Evolutionary conservation across 1,140 invertebrate genomes (phyloP).

Genomic region (Drosophila watanabei): DNA sequence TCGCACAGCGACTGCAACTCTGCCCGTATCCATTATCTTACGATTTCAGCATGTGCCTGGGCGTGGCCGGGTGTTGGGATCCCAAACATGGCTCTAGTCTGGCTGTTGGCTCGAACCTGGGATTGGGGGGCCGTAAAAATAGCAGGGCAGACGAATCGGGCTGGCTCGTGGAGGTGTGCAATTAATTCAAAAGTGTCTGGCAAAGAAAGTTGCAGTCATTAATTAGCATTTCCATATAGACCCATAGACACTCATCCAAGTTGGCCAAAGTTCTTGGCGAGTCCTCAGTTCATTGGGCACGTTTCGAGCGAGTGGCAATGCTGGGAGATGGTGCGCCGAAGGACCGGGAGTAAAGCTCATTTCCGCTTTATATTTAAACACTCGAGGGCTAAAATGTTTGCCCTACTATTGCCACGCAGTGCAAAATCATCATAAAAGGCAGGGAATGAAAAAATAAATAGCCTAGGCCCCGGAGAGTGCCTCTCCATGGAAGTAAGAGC

Average conservation of each 20-base stretch:
- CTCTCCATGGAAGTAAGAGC: constrained; percentile 2
- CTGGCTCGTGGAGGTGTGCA: constrained; percentile 59
- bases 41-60: constrained; percentile 58
- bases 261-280: constrained; percentile 21
- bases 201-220: constrained; percentile 74
- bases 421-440: constrained; percentile 80
- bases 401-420: constrained; percentile 70
- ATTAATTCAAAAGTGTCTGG: constrained; percentile 72
- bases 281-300: constrained; percentile 71
- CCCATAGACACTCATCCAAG: constrained; percentile 9
- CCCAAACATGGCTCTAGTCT: constrained; percentile 65
- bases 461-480: constrained; percentile 32
- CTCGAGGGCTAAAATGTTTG: constrained; percentile 83
- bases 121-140: constrained; percentile 41
- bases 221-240: constrained; percentile 66
- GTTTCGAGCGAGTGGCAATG: constrained; percentile 48
- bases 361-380: constrained; percentile 84
- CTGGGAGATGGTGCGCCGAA: constrained; percentile 16
- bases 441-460: constrained; percentile 82
- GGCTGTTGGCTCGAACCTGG: constrained; percentile 40
- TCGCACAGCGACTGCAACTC: constrained; percentile 54
- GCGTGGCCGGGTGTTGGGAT: constrained; percentile 35
- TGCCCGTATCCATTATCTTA: constrained; percentile 57
- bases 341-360: constrained; percentile 70
- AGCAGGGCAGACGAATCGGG: constrained; percentile 42